Percentiles rank a stretch among this genome's conserved stretches.
Conservation (phyloP, 2,113 vertebrate genomes). For the Ciconia maguari region DNA sequence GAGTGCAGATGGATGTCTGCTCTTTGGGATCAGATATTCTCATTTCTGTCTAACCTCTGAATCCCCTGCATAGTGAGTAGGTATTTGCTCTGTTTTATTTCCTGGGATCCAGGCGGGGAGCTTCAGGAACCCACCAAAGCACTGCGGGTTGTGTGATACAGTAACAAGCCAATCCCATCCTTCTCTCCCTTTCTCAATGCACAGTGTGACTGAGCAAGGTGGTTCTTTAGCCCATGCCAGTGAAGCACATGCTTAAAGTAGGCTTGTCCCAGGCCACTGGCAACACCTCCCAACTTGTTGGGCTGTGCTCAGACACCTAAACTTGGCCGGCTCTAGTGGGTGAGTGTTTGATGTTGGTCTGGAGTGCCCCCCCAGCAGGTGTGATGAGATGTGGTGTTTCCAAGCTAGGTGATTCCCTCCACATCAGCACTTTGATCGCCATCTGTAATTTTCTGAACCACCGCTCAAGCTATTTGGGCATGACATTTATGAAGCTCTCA, state of each 20-base stretch:
- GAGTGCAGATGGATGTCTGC: not conserved
- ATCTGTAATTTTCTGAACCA: not conserved
- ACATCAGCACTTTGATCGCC: rapidly evolving
- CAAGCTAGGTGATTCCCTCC: not conserved
- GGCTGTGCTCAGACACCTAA: not conserved
- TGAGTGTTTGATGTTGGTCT: not conserved
- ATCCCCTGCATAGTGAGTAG: not conserved
- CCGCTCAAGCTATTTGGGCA: not conserved
- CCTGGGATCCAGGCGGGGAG: not conserved
- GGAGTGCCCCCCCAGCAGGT: not conserved
- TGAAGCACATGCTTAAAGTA: not conserved
- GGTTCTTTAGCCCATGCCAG: not conserved
- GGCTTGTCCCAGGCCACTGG: not conserved
- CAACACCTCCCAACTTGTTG: not conserved
- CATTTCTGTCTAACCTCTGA: not conserved
- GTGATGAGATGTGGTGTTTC: not conserved
- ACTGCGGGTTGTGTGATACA: not conserved
- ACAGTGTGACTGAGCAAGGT: not conserved
- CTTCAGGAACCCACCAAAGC: not conserved
- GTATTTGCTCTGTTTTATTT: not conserved
- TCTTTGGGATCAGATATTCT: not conserved
- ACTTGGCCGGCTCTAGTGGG: not conserved
- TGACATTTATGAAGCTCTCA: not conserved
- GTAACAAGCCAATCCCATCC: not conserved
- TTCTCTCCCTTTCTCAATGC: not conserved